Evolutionary conservation across 2,113 vertebrate species (phyloP), one percentile per base, ranked within the genome.

Genomic region (Papio anubis): DNA sequence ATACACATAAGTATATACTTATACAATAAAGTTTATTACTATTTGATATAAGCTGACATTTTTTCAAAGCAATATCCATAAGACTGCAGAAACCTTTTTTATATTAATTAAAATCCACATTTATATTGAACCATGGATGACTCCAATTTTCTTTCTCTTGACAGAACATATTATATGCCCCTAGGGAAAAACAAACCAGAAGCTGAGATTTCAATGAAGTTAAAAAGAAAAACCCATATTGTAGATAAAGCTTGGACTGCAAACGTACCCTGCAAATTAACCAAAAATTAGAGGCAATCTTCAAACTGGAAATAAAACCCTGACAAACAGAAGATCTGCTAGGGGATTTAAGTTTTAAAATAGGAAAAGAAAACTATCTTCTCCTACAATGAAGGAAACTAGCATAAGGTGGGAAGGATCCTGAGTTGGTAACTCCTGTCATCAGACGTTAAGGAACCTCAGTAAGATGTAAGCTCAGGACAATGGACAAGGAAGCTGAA

Each of bases 41-140:
- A 21, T 92, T 90, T 32, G 48, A 82, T 25, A 76, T 35, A 55
- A 48, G 16, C 59, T 72, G 72, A 45, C 38, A 84, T 96, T 85
- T 64, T 94, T 93, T 57, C 43, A 96, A 97, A 94, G 73, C 38
- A 93, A 76, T 7, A 30, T 73, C 50, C 21, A 16, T 50, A 90
- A 78, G 40, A 59, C 52, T 93, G 25, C 20, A 78, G 61, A 96
- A 92, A 86, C 66, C 52, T 96, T 95, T 96, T 90, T 89, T 85
- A 57, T 93, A 93, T 93, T 88, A 97, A 95, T 93, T 92, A 95
- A 82, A 40, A 95, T 66, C 35, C 50, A 86, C 75, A 86, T 96
- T 97, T 96, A 96, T 88, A 82, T 48, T 93, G 79, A 97, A 84
- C 18, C 55, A 93, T 48, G 79, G 38, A 95, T 84, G 68, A 83